Evolutionary conservation across 2,113 vertebrate species (phyloP).

Genomic region (Osmerus mordax): DNA sequence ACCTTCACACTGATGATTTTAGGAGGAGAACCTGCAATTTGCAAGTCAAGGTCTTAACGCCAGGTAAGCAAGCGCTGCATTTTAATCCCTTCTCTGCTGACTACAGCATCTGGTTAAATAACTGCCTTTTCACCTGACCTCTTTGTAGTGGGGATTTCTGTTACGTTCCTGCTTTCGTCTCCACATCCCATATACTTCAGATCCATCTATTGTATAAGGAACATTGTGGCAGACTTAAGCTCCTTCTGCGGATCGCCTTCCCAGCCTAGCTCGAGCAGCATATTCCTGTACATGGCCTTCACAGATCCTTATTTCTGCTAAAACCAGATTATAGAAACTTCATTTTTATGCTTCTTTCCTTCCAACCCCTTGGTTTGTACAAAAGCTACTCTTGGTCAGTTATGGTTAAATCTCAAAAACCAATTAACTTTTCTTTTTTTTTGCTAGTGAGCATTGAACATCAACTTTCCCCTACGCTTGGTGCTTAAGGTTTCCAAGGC

Average conservation of each 20-base stretch:
- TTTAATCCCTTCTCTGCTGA: conserved; percentile 78
- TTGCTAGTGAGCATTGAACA: conserved; percentile 44
- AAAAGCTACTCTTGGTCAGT: conserved; percentile 59
- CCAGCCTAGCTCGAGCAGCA: conserved; percentile 50
- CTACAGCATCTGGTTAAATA: conserved; percentile 74
- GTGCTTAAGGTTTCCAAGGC: conserved; percentile 62
- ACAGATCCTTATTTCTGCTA: conserved; percentile 48
- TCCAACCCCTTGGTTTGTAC: conserved; percentile 31
- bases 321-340: conserved; percentile 56
- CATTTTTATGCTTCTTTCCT: conserved; percentile 30
- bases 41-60: conserved; percentile 69
- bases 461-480: conserved; percentile 43
- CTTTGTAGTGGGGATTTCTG: conserved; percentile 72
- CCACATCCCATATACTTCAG: conserved; percentile 67
- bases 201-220: conserved; percentile 65
- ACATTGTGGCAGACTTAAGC: conserved; percentile 68
- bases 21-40: conserved; percentile 64
- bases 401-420: conserved; percentile 64
- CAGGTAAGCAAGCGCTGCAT: conserved; percentile 71
- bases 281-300: conserved; percentile 51
- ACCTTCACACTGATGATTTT: conserved; percentile 70
- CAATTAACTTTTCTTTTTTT: conserved; percentile 53
- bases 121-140: conserved; percentile 69
- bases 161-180: conserved; percentile 61
- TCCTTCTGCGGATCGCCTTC: conserved; percentile 56